phyloP scores from a whole-genome alignment of 2,113 vertebrate genomes.

The Pristiophorus japonicus region DNA sequence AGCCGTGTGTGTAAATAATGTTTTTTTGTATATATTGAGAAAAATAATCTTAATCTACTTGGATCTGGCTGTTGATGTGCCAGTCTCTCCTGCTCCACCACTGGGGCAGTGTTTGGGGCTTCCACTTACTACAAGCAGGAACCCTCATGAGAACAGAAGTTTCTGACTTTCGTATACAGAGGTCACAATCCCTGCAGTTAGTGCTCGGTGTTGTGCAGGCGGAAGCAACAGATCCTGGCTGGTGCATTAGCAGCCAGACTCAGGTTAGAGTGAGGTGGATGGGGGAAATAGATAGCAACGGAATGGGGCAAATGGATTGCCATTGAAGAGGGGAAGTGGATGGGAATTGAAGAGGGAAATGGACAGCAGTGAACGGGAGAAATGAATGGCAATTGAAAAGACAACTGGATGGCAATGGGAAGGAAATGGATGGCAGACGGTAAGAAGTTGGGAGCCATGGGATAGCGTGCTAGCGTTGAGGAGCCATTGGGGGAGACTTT shows the following conservation, averaged over 20 bases:
- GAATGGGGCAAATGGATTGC: neutral
- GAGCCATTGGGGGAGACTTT: neutral
- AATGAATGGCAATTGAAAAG: neutral
- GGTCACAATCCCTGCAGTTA: neutral
- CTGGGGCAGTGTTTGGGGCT: neutral
- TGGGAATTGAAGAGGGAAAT: neutral
- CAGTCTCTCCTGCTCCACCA: neutral
- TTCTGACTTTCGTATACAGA: neutral
- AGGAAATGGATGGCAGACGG: neutral
- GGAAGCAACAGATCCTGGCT: too few species aligned
- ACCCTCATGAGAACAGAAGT: neutral
- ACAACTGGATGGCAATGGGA: neutral
- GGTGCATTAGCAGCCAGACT: neutral
- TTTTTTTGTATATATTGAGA: neutral
- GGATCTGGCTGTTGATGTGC: neutral
- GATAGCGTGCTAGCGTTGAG: neutral
- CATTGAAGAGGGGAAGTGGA: neutral
- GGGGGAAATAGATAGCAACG: too few species aligned
- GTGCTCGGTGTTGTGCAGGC: too few species aligned
- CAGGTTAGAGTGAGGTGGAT: neutral
- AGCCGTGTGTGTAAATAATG: neutral
- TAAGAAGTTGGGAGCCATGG: neutral
- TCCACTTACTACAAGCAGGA: neutral
- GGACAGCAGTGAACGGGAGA: neutral
- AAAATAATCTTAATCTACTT: neutral